Percentiles rank a stretch among this genome's conserved stretches.
Evolutionary conservation across 1,140 invertebrate genomes (phyloP).

Genomic region (Berghia stephanieae): DNA sequence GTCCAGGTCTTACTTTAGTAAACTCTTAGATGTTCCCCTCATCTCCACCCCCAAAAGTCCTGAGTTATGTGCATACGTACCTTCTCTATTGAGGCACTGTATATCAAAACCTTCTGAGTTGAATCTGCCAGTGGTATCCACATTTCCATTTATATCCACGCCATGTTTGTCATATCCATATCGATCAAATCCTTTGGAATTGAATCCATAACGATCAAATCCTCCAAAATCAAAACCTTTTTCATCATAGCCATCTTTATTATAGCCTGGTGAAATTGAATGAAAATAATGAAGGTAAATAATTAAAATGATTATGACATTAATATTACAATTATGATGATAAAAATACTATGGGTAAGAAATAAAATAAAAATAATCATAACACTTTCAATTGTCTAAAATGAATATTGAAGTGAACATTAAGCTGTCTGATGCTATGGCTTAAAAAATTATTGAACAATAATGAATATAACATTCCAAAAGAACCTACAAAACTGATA

Average conservation of each 20-base stretch:
- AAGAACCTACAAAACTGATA: no score
- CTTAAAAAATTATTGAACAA: no score
- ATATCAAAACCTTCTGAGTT: conserved; percentile 41
- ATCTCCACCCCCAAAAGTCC: background rate
- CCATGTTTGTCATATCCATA: conserved; percentile 46
- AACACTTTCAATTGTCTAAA: no score
- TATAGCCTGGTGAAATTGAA: conserved; percentile 45
- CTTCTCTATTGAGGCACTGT: conserved; percentile 49
- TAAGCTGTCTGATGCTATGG: no score
- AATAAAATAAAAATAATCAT: no score
- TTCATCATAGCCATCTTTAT: conserved; percentile 50
- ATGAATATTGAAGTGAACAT: no score
- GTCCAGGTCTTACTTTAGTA: background rate
- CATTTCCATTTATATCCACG: conserved; percentile 40
- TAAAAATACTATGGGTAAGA: no score
- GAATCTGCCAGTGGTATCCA: conserved; percentile 38
- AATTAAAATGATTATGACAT: no score
- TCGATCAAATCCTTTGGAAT: conserved; percentile 47
- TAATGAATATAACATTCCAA: no score
- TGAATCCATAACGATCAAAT: conserved; percentile 50
- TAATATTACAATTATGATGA: no score
- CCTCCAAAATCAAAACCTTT: conserved; percentile 49
- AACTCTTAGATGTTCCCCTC: background rate
- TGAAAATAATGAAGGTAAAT: no score
- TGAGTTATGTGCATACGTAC: conserved; percentile 32